These are phyloP conservation scores for Urechis unicinctus DNA, from an alignment of 2,888 invertebrate species.

Conservation along the genomic window DNA sequence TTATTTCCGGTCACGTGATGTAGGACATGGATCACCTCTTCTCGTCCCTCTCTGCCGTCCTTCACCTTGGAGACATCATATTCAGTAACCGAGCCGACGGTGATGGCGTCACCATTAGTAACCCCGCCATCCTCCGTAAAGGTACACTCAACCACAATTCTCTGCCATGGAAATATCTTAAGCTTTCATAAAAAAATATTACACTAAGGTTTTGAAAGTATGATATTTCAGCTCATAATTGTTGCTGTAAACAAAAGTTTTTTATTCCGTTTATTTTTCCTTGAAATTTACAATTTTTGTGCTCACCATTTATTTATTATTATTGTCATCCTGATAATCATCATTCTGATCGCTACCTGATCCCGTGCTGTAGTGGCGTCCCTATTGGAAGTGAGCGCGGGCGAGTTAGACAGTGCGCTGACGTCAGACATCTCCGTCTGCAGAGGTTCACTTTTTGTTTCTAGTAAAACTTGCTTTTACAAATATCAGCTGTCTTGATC, in stretches of 20 bases:
- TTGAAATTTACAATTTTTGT: no score
- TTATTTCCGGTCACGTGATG: no score
- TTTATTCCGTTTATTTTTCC: no score
- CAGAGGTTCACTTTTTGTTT: constrained; percentile 2
- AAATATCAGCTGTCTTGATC: no score
- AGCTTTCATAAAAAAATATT: no score
- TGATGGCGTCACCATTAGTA: constrained; percentile 11
- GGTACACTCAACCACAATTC: no score
- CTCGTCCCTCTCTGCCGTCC: constrained; percentile 13
- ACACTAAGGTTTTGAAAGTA: no score
- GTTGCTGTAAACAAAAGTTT: no score
- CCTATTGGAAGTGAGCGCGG: constrained; percentile 12
- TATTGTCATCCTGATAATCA: neutral
- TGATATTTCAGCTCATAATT: no score
- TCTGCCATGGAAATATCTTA: no score
- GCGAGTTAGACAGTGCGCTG: constrained; percentile 6
- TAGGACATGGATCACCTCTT: constrained; percentile 15
- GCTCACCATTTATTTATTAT: neutral
- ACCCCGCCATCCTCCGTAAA: constrained; percentile 9
- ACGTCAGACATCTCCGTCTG: constrained; percentile 9
- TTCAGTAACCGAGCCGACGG: constrained; percentile 13
- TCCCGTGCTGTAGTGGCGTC: constrained; percentile 10
- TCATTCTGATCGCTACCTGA: neutral
- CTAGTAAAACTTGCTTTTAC: no score
- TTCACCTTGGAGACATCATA: constrained; percentile 15